Conservation (phyloP, 1,140 invertebrate genomes). For the Schlechtendalia chinensis region DNA sequence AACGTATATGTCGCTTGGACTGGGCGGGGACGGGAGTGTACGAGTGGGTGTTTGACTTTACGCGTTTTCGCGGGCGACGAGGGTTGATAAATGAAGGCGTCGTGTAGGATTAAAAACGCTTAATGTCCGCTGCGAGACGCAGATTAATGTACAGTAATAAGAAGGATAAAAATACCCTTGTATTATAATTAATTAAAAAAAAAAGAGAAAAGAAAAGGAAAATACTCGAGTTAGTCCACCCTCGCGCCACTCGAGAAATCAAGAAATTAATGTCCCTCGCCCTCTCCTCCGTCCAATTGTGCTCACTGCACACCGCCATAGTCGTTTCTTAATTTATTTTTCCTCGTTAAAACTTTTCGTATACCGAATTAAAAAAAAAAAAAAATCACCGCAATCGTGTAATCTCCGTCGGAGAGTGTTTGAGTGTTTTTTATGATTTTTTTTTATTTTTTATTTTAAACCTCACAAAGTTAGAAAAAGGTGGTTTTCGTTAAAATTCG, state of each 20-base stretch:
- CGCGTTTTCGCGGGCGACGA: neutral
- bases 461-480: neutral
- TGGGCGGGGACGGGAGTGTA: too few species aligned
- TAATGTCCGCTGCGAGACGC: conserved; percentile 38
- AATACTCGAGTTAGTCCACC: neutral
- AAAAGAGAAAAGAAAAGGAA: neutral
- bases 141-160: conserved; percentile 48
- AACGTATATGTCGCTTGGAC: neutral
- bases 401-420: conserved; percentile 28
- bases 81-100: conserved; percentile 33
- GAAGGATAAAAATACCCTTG: conserved; percentile 45
- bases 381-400: conserved; percentile 8
- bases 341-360: conserved; percentile 47
- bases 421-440: too few species aligned
- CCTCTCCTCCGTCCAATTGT: too few species aligned
- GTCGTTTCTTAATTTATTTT: conserved; percentile 48
- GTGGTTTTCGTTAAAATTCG: conserved; percentile 25
- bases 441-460: neutral
- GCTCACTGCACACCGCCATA: neutral
- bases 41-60: conserved; percentile 18
- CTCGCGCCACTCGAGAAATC: conserved; percentile 30
- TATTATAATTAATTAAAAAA: conserved; percentile 44
- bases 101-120: conserved; percentile 47
- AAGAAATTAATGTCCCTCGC: conserved; percentile 30
- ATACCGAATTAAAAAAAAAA: neutral